Base-by-base conservation (phyloP, 2,888 invertebrate genomes). In the Sinopyrophorus schimmeli region DNA sequence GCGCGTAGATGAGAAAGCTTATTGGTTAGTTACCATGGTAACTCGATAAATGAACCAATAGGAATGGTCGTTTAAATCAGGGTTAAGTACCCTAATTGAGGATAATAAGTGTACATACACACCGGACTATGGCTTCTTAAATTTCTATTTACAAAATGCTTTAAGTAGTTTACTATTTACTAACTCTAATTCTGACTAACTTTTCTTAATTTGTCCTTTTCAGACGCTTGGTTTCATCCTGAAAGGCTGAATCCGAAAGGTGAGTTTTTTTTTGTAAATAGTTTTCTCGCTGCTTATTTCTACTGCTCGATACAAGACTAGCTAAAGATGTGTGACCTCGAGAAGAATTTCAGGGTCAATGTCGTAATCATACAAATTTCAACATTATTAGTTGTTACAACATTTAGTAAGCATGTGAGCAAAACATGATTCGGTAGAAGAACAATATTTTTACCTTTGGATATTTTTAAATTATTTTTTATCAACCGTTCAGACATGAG, bases 171-270 rank as follows among this genome's bases (percentile, higher is more conserved):
- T n/a, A n/a, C n/a, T n/a, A n/a, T n/a, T 42, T 43, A 49, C 62
- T 69, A 70, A 44, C 35, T 24, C 16, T 46, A 26, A 11, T 37
- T 20, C 18, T 20, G 20, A 27, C 39, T 51, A 46, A 47, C 47
- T 31, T 16, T 47, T 37, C 47, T 27, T 40, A 50, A 32, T 24
- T 46, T 73, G 75, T 80, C 87, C 90, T 69, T 87, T 90, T 69
- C 89, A 92, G 92, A 89, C 85, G 87, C 90, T 79, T 92, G 91
- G 92, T 91, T 91, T 82, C 89, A 89, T 76, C 91, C 91, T 71
- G 89, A 89, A 78, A 86, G 89, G 78, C 86, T 92, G 77, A 88
- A 92, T 77, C 92, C 92, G 65, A 84, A 83, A 86, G 91, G 92
- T 92, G 85, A 87, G 88, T 80, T 28, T 3, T 3, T 11, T 27